Evolutionary conservation across 2,113 vertebrate genomes (phyloP), one percentile per base, ranked within the genome.

Genomic region (Oenanthe oenanthe): DNA sequence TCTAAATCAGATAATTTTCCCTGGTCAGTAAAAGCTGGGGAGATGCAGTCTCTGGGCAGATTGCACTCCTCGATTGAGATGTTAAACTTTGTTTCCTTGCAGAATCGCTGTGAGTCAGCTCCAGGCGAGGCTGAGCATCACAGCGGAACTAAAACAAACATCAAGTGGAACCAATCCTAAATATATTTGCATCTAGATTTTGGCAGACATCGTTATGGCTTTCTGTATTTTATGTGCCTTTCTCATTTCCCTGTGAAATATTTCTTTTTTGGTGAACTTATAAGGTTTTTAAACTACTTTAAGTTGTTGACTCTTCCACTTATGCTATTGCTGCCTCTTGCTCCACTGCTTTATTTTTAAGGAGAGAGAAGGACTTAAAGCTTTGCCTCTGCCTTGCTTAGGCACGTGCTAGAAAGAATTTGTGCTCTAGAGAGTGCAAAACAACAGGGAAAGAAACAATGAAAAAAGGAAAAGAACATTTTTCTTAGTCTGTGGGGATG

Each of bases 161-260:
- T 92, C 71, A 94, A 96, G 92, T 95, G 94, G 92, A 96, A 97
- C 94, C 85, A 88, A 92, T 95, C 75, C 90, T 67, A 94, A 92
- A 93, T 93, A 81, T 80, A 93, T 95, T 92, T 95, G 88, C 95
- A 89, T 95, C 94, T 72, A 71, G 92, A 95, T 92, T 88, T 90
- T 93, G 85, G 95, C 93, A 97, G 94, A 92, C 88, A 24, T 94
- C 91, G 73, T 92, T 96, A 92, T 25, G 53, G 82, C 75, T 90
- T 80, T 90, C 85, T 86, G 48, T 83, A 65, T 84, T 96, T 96
- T 96, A 92, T 95, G 79, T 75, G 90, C 63, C 85, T 88, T 62
- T 93, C 92, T 92, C 36, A 57, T 84, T 88, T 83, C 79, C 28
- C 85, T 57, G 85, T 86, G 90, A 93, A 88, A 84, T 94, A 80